These are phyloP conservation scores for Agrochola macilenta DNA, from an alignment of 2,888 invertebrate species.

Conservation along the genomic window DNA sequence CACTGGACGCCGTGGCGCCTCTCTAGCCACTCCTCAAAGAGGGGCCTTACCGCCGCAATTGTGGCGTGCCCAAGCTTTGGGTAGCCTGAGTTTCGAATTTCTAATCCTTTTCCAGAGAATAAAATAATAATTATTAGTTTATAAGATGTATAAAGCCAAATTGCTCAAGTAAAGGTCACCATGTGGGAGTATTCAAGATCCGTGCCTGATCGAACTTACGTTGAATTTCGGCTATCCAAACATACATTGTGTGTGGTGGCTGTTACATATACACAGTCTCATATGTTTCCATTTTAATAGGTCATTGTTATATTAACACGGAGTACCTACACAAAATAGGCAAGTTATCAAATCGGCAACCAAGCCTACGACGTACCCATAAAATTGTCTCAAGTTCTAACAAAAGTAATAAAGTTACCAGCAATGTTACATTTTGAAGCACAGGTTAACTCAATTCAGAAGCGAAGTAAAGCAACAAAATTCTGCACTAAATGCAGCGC, in stretches of 20 bases:
- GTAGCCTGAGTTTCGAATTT: neutral
- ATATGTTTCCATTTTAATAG: neutral
- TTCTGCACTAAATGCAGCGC: constrained; percentile 7
- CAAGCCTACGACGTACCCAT: too few relatives aligned
- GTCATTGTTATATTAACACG: neutral
- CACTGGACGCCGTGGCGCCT: too few relatives aligned
- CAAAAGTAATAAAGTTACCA: constrained; percentile 1
- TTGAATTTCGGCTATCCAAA: neutral
- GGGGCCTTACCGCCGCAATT: too few relatives aligned
- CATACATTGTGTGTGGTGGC: neutral
- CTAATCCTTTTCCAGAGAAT: neutral
- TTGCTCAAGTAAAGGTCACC: neutral
- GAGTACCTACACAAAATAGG: neutral
- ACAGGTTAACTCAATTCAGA: constrained; percentile 20
- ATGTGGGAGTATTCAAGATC: neutral
- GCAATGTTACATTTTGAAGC: neutral
- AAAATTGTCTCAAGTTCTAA: neutral
- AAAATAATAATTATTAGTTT: neutral
- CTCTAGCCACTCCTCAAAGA: too few relatives aligned
- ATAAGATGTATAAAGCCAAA: neutral
- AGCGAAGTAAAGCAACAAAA: constrained; percentile 4
- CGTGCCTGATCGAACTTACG: neutral
- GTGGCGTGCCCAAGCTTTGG: too few relatives aligned
- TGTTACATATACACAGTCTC: neutral
- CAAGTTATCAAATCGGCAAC: neutral